Percentiles rank a stretch among this genome's conserved stretches.
phyloP scores from a whole-genome alignment of 2,797 vertebrate species.

The Semaprochilodus insignis region DNA sequence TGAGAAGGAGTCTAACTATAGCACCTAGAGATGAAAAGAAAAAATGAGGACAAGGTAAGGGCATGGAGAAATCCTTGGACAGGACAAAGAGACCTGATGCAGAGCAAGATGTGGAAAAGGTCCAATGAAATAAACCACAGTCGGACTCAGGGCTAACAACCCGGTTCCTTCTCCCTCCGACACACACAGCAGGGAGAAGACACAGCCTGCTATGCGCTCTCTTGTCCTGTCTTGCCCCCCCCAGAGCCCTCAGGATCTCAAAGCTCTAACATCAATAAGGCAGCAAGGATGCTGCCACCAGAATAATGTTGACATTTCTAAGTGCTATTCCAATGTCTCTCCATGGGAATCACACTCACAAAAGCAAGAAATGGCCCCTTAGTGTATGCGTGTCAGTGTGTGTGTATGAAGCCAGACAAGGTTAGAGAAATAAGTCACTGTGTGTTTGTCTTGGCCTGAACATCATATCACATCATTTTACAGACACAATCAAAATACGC shows the following conservation, averaged over 20 bases:
- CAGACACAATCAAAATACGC: slow-evolving; percentile 68
- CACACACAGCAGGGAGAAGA: slow-evolving; percentile 22
- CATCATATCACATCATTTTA: slow-evolving; percentile 64
- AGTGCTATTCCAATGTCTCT: slow-evolving; percentile 32
- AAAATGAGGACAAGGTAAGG: slow-evolving; percentile 30
- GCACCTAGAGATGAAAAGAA: slow-evolving; percentile 54
- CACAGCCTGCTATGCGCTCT: slow-evolving; percentile 34
- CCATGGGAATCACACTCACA: slow-evolving; percentile 41
- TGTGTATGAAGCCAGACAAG: slow-evolving; percentile 68
- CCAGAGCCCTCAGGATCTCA: slow-evolving; percentile 61
- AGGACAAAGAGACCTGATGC: slow-evolving; percentile 49
- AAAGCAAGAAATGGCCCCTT: slow-evolving; percentile 19
- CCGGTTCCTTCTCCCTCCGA: slow-evolving; percentile 12
- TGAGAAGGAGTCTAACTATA: slow-evolving; percentile 52
- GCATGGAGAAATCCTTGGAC: slow-evolving; percentile 41
- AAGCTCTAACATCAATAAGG: slow-evolving; percentile 46
- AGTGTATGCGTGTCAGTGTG: slow-evolving; percentile 21
- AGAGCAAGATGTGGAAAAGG: slow-evolving; percentile 40
- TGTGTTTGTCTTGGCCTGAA: slow-evolving; percentile 70
- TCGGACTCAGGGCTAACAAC: slow-evolving; percentile 11
- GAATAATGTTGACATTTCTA: slow-evolving; percentile 34
- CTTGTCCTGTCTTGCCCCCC: slow-evolving; percentile 11
- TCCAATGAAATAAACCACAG: slow-evolving; percentile 56
- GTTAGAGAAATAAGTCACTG: slow-evolving; percentile 65
- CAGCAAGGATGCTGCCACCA: slow-evolving; percentile 16